Evolutionary conservation across 2,888 invertebrate genomes (phyloP), one percentile per base, ranked within the genome.

Genomic region (Leptogaster cylindrica): DNA sequence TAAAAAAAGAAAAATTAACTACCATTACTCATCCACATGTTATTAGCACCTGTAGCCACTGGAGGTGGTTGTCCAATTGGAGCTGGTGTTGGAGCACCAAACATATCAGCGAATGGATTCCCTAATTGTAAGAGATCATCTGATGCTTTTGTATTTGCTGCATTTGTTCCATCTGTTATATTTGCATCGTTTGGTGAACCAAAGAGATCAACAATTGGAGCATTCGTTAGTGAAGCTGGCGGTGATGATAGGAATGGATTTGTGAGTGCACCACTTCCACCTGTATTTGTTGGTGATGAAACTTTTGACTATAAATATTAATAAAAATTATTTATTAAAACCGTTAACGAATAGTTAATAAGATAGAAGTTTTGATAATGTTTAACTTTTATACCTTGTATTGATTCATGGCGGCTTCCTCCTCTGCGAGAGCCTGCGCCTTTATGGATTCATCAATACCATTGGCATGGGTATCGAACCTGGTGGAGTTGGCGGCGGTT

Each of bases 341-440:
- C n/a, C n/a, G n/a, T n/a, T n/a, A n/a, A n/a, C n/a, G n/a, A n/a
- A n/a, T n/a, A n/a, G n/a, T n/a, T n/a, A n/a, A n/a, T n/a, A n/a
- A n/a, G n/a, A n/a, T n/a, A n/a, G n/a, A n/a, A n/a, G n/a, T n/a
- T n/a, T n/a, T n/a, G n/a, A n/a, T n/a, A n/a, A n/a, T 1, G 14
- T 5, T 10, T 12, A 28, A 64, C 31, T 72, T 74, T 75, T n/a
- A n/a, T 80, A 94, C 97, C 89, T 96, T 97, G 80, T 95, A 93
- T 82, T 94, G 93, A 82, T 93, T 95, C 87, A 98, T 90, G 66
- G 93, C 93, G 23, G 95, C 95, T 80, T 97, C 96, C 79, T 99
- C 98, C 78, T 98, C 97, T 25, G 97, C 97, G 69, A 99, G 82
- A 36, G 90, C 93, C 80, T 93, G 91, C 75, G 91, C 89, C 77